Evolutionary conservation across 2,113 vertebrate genomes (phyloP), one percentile per base, ranked within the genome.

Genomic region (Phoenicopterus ruber): DNA sequence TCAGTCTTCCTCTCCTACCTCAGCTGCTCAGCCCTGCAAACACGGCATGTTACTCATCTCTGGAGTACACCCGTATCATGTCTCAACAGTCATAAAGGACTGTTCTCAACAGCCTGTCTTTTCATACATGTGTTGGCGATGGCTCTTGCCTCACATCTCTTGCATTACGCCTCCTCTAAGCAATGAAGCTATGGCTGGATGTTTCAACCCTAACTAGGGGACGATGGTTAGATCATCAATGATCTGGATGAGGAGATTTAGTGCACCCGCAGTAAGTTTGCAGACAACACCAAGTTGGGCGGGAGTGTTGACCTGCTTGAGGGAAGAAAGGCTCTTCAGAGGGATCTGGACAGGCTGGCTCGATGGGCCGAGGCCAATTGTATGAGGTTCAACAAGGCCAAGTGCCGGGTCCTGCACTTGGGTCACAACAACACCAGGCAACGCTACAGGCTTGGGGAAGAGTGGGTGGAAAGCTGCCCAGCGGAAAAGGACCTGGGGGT

Each of bases 341-440:
- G 26, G 26, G 32, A 36, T 29, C 26, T 70, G 40, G 26, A 40
- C 40, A 84, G 44, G 15, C 52, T 61, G 32, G 32, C 72, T 63
- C 0, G 0, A 59, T 57, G 36, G 34, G 10, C 28, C 1, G 1
- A 63, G n/a, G n/a, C 34, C 20, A 84, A 0, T 2, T 12, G 9
- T 19, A 74, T 36, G 28, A 49, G 7, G 6, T n/a, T 76, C 18
- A n/a, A 47, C 32, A 66, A 63, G 54, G n/a, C 17, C 6, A 34
- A 49, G 8, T 42, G 14, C 40, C 0, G 0, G 1, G 40, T 70
- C 11, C 22, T 85, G 55, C 34, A 15, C 7, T 15, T 82, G 3
- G 3, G 7, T 73, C 49, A 63, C 28, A 54, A 24, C 24, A 82
- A 47, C 17, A 17, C 10, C 26, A 29, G 0, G 3, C 6, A 69